Evolutionary conservation across 2,797 vertebrate species (phyloP).

Genomic region (Crax fasciolata): DNA sequence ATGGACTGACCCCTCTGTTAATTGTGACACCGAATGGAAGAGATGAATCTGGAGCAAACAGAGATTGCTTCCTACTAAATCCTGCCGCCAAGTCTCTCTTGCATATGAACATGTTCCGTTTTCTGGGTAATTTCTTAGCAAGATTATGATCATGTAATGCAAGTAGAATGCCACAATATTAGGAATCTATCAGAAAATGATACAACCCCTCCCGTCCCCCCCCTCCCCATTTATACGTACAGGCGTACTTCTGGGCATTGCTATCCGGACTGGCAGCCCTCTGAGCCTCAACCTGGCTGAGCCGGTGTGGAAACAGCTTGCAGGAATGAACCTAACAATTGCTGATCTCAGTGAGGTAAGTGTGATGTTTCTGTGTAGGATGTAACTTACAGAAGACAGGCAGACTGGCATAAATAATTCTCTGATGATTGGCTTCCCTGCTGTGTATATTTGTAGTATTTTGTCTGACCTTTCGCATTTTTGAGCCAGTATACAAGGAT

Average conservation of each 20-base stretch:
- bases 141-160: too few species aligned
- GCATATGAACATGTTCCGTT: conserved; percentile 99
- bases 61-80: conserved; percentile 98
- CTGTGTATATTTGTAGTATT: background rate
- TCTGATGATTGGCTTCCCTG: background rate
- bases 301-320: conserved; percentile 99
- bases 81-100: conserved; percentile 93
- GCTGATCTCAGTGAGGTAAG: conserved; percentile 98
- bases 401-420: background rate
- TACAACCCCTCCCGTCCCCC: background rate
- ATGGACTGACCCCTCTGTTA: conserved; percentile 95
- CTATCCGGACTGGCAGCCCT: conserved; percentile 97
- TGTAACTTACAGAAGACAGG: background rate
- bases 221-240: background rate
- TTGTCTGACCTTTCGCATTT: background rate
- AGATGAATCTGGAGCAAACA: conserved; percentile 97
- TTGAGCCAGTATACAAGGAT: background rate
- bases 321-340: conserved; percentile 98
- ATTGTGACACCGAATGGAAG: conserved; percentile 98
- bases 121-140: conserved; percentile 88
- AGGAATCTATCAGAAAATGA: background rate
- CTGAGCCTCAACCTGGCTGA: conserved; percentile 97
- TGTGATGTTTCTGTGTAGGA: background rate
- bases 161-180: background rate
- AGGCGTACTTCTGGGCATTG: conserved; percentile 97